Evolutionary conservation across 2,113 vertebrate species (phyloP).

Genomic region (Notarius lentiginosus): DNA sequence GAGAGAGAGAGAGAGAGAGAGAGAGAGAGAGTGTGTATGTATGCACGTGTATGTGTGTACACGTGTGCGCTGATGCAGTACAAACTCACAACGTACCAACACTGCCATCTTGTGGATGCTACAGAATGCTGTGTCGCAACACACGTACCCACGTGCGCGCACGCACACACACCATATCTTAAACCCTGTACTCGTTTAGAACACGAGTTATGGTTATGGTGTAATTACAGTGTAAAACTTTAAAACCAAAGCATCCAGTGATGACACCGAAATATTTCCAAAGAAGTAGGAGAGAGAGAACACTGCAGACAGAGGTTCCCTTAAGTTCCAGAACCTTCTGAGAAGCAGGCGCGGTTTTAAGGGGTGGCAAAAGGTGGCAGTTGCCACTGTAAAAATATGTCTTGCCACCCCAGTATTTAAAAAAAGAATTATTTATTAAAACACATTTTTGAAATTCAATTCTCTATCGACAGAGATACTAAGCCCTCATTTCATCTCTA

Average conservation of each 20-base stretch:
- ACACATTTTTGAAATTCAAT: no score
- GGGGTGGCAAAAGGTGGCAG: no score
- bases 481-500: no score
- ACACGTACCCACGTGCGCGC: not conserved
- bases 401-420: no score
- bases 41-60: not conserved
- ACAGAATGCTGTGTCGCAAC: not conserved
- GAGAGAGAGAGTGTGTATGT: not conserved
- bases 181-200: not conserved
- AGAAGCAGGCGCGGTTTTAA: not conserved
- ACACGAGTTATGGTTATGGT: not conserved
- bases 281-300: not conserved
- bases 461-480: no score
- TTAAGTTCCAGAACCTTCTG: not conserved
- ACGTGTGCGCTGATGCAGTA: not conserved
- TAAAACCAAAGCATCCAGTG: not conserved
- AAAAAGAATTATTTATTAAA: no score
- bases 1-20: not conserved
- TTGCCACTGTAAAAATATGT: no score
- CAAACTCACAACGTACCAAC: constrained; percentile 39
- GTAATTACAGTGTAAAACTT: not conserved
- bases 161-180: not conserved
- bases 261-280: not conserved
- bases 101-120: constrained; percentile 60
- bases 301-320: not conserved